A percentile compares a stretch with the other conserved stretches of the same genome.
phyloP scores from a whole-genome alignment of 2,888 invertebrate species.

The Eurois occulta region DNA sequence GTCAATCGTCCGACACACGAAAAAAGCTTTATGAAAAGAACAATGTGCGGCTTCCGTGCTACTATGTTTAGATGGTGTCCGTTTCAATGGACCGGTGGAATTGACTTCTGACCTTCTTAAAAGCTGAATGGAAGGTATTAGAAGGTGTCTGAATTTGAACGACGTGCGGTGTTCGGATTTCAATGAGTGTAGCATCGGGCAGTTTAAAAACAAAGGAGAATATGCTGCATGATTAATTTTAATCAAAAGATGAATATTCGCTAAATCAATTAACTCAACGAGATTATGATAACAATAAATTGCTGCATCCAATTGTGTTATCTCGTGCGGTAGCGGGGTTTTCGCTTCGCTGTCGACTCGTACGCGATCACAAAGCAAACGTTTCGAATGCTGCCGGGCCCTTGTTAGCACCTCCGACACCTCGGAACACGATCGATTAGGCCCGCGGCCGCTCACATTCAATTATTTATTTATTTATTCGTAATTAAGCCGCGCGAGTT shows the following conservation, averaged over 20 bases:
- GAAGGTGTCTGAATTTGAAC: slow-evolving; percentile 20
- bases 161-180: not conserved
- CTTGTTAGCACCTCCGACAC: slow-evolving; percentile 89
- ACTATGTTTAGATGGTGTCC: slow-evolving; percentile 83
- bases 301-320: slow-evolving; percentile 58
- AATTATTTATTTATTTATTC: slow-evolving; percentile 91
- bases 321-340: slow-evolving; percentile 67
- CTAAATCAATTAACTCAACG: slow-evolving; percentile 55
- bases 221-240: slow-evolving; percentile 25
- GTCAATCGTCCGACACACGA: slow-evolving; percentile 82
- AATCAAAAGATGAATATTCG: slow-evolving; percentile 21
- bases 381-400: slow-evolving; percentile 70
- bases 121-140: slow-evolving; percentile 41
- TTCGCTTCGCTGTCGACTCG: slow-evolving; percentile 55
- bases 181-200: not conserved
- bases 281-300: slow-evolving; percentile 62
- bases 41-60: slow-evolving; percentile 83
- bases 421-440: slow-evolving; percentile 85
- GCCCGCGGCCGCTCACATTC: slow-evolving; percentile 90
- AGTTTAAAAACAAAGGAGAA: not conserved
- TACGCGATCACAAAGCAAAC: slow-evolving; percentile 65
- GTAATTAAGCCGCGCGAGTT: slow-evolving; percentile 90
- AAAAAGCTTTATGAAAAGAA: slow-evolving; percentile 81
- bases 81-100: slow-evolving; percentile 72
- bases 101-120: slow-evolving; percentile 68